A percentile compares a stretch with the other conserved stretches of the same genome.
Evolutionary conservation across 2,113 vertebrate genomes (phyloP).

Genomic region (Neogobius melanostomus): DNA sequence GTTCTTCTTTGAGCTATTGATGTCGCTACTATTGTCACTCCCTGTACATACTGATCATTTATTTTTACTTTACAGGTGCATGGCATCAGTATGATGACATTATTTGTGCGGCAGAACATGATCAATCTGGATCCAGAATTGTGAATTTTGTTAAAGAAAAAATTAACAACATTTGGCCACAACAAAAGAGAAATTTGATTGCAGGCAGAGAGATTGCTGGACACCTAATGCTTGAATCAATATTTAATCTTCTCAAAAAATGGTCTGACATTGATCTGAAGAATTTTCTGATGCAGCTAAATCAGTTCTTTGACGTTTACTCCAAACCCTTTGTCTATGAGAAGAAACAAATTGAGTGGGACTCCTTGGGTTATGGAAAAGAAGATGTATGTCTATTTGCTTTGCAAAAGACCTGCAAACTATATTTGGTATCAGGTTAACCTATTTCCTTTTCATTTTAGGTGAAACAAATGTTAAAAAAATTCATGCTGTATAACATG

Average conservation of each 20-base stretch:
- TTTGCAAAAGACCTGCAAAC: background rate
- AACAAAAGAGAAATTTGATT: slow-evolving; percentile 48
- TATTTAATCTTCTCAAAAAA: slow-evolving; percentile 81
- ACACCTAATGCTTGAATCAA: slow-evolving; percentile 77
- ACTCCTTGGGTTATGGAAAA: slow-evolving; percentile 37
- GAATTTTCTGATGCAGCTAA: slow-evolving; percentile 78
- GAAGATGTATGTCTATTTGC: slow-evolving; percentile 72
- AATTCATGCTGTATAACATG: slow-evolving; percentile 59
- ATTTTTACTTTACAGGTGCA: slow-evolving; percentile 57
- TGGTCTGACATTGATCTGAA: slow-evolving; percentile 77
- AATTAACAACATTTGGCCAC: slow-evolving; percentile 18
- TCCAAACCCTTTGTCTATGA: slow-evolving; percentile 65
- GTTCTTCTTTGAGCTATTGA: accelerated
- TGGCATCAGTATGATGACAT: slow-evolving; percentile 98
- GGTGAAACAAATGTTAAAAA: slow-evolving; percentile 67
- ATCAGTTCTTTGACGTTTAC: slow-evolving; percentile 76
- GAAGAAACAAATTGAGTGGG: slow-evolving; percentile 26
- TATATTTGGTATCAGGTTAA: background rate
- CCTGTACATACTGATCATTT: background rate
- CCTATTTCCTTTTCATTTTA: slow-evolving; percentile 20
- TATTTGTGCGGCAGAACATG: slow-evolving; percentile 70
- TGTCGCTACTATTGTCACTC: background rate
- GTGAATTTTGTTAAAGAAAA: accelerated
- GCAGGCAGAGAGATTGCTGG: slow-evolving; percentile 80
- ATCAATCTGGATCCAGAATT: accelerated